Base-by-base conservation (phyloP, 1,140 invertebrate genomes). In the Tribolium madens region DNA sequence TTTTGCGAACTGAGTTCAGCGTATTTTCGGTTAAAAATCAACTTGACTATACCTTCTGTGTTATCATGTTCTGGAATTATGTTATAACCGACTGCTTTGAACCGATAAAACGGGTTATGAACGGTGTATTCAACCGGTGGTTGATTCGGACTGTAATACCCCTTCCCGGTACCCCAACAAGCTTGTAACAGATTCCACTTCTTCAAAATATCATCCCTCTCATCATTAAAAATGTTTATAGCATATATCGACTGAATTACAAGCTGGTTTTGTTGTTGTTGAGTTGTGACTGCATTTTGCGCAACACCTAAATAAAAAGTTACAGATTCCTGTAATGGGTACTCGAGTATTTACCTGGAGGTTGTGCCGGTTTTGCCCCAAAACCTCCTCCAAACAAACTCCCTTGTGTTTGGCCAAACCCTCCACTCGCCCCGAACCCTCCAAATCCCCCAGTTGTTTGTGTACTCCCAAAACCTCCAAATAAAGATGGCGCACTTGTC, bases 181-280 rank as follows among this genome's bases (percentile, higher is more conserved):
- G 97, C 96, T 86, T 98, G 96, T 46, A 99, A 87, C 74, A 97
- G 91, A 84, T 98, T 99, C 94, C 96, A 98, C 84, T 95, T 95
- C 1, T 95, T 95, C 36, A 99, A 89, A 26, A 96, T 93, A 76
- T 92, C 92, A 85, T 98, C 97, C 36, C 96, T 88, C 82, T 98
- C 97, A 87, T 98, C 97, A 31, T 95, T 95, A 86, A 95, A 98
- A 14, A 98, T 90, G 60, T 92, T 92, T 50, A 95, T 96, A 84
- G 87, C 48, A 84, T 87, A 78, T 83, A 85, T 79, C 2, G 83
- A 84, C 0, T 83, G 77, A 6, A 85, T 46, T 0, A 78, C 78
- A 76, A 83, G 81, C 70, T 85, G 84, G 53, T 76, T 80, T 75
- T 81, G 82, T 14, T 77, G 48, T 50, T 91, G 90, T 71, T 76